A percentile compares a stretch with the other conserved stretches of the same genome.
Conservation (phyloP, 1,140 invertebrate genomes). For the Drosophila paulistorum region DNA sequence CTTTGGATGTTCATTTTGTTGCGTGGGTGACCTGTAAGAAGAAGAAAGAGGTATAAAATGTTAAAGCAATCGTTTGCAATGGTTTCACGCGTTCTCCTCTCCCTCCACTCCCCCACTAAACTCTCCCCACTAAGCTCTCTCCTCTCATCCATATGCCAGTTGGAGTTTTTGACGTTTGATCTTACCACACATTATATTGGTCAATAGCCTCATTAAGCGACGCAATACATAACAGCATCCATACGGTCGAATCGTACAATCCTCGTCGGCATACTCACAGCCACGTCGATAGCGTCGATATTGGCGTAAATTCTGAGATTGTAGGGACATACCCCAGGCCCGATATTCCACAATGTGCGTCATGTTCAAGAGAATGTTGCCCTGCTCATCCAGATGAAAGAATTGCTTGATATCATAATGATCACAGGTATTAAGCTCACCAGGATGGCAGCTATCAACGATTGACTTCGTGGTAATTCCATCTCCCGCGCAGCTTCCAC, state of each 20-base stretch:
- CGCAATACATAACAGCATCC: slow-evolving; percentile 52
- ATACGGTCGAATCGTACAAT: slow-evolving; percentile 8
- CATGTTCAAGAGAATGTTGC: slow-evolving; percentile 80
- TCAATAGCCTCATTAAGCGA: slow-evolving; percentile 47
- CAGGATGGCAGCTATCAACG: slow-evolving; percentile 63
- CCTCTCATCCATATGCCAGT: no score
- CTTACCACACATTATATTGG: slow-evolving; percentile 67
- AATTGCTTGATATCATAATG: slow-evolving; percentile 82
- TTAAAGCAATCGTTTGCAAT: background rate
- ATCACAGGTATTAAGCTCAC: slow-evolving; percentile 70
- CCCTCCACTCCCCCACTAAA: background rate
- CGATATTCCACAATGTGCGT: slow-evolving; percentile 72
- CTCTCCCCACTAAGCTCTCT: no score
- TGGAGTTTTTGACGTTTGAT: background rate
- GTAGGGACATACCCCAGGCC: slow-evolving; percentile 57
- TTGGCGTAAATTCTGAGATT: slow-evolving; percentile 61
- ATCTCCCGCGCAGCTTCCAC: no score
- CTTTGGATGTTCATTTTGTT: slow-evolving; percentile 85
- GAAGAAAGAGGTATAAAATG: background rate
- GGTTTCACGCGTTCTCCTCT: no score
- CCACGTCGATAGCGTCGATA: slow-evolving; percentile 70
- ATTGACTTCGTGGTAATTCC: background rate
- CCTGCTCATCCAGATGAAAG: slow-evolving; percentile 79
- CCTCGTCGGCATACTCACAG: slow-evolving; percentile 67
- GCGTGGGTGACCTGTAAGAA: slow-evolving; percentile 79